Conservation (phyloP, 2,888 invertebrate species). For the Agonopterix alstromeriana region DNA sequence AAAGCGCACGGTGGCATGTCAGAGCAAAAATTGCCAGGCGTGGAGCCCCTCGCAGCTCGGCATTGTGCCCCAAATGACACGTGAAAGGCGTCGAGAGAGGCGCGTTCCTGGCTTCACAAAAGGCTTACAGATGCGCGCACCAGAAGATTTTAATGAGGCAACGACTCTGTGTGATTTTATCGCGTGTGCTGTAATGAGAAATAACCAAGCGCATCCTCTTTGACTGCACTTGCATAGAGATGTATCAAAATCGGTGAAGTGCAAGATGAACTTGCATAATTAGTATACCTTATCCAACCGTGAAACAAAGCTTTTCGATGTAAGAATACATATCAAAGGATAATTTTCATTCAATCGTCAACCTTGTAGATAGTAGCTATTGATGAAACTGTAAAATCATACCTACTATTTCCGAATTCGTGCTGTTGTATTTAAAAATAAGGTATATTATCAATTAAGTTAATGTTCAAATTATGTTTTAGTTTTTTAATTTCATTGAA, state of each 20-base stretch:
- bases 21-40: constrained; percentile 53
- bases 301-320: too few species aligned
- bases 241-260: constrained; percentile 52
- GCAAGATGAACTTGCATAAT: constrained; percentile 7
- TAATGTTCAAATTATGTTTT: too few species aligned
- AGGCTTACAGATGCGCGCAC: constrained; percentile 75
- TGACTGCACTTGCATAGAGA: constrained; percentile 52
- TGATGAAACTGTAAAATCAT: too few species aligned
- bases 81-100: constrained; percentile 71
- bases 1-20: constrained; percentile 47
- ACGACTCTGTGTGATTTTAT: constrained; percentile 76
- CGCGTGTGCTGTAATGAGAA: constrained; percentile 73
- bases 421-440: too few species aligned
- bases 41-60: constrained; percentile 34
- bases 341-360: too few species aligned
- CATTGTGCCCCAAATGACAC: constrained; percentile 74
- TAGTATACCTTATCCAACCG: too few species aligned
- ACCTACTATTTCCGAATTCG: too few species aligned
- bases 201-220: constrained; percentile 74
- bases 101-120: constrained; percentile 61
- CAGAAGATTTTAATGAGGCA: constrained; percentile 78
- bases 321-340: too few species aligned
- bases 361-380: too few species aligned
- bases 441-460: too few species aligned
- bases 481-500: too few species aligned